Evolutionary conservation across 2,888 invertebrate genomes (phyloP), one percentile per base, ranked within the genome.

Genomic region (Endotricha flammealis): DNA sequence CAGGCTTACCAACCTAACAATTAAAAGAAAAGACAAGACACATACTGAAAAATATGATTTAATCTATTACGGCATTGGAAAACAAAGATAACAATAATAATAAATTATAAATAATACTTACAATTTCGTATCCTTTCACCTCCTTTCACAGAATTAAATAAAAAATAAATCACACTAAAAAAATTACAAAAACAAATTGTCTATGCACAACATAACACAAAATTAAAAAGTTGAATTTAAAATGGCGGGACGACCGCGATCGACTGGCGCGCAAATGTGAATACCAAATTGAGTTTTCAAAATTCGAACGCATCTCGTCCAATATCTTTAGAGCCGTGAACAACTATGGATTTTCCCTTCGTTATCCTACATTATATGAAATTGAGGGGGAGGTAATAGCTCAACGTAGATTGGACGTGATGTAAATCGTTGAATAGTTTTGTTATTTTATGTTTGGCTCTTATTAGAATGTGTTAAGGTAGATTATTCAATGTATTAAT

Each of bases 241-340:
- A 54, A 70, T 72, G 73, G 69, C 68, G 49, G 27, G 59, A 49
- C 65, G 63, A 52, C 58, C 68, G 70, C 53, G 66, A 52, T 41
- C 31, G 42, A 53, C 48, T 61, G 56, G 64, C 59, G 67, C 65
- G 64, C 72, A 63, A 73, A 70, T 68, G 58, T 68, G 79, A 82
- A 79, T 82, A 76, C 73, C 53, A 71, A 77, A 75, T 72, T 64
- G 62, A 57, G 66, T 72, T 76, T 78, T 76, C 70, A 76, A 79
- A 83, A 78, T 80, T 68, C 72, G 68, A 68, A 69, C 65, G 60
- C 46, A 29, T 29, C 6, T 2, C 32, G 22, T 2, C 76, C 74
- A 75, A 9, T 51, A 33, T 48, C 36, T 4, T 1, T 41, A 48
- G 75, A 68, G 28, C 72, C 46, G 4, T 60, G 20, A 29, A 42